A percentile compares a stretch with the other conserved stretches of the same genome.
Conservation (phyloP, 2,888 invertebrate species). For the Drosophila mimetica region DNA sequence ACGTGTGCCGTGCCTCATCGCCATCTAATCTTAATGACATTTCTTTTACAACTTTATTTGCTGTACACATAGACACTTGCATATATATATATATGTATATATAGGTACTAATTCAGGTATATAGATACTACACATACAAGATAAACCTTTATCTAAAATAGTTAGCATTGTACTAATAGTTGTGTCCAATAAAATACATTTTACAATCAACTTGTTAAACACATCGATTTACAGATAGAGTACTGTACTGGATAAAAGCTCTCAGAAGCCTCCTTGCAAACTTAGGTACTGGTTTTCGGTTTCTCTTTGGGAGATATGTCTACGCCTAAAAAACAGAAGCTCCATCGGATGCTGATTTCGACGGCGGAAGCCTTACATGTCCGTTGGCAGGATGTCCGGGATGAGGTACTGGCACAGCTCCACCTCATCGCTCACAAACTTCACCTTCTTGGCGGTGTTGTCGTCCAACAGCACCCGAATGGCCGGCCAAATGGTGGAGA, state of each 20-base stretch:
- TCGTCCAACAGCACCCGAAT: conserved; percentile 92
- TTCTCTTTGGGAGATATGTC: conserved; percentile 50
- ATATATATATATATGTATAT: conserved; percentile 46
- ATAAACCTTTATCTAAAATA: conserved; percentile 69
- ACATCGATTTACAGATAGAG: conserved; percentile 61
- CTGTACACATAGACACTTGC: conserved; percentile 39
- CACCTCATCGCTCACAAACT: conserved; percentile 89
- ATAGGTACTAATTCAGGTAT: conserved; percentile 45
- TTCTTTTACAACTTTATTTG: conserved; percentile 64
- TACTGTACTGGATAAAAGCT: conserved; percentile 60
- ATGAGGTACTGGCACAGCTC: conserved; percentile 90
- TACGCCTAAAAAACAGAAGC: conserved; percentile 53
- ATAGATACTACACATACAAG: conserved; percentile 45
- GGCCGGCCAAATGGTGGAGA: conserved; percentile 91
- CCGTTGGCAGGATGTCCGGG: conserved; percentile 90
- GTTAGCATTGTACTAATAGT: conserved; percentile 44
- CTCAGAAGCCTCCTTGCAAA: conserved; percentile 44
- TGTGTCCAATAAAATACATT: conserved; percentile 49
- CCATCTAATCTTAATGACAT: conserved; percentile 10
- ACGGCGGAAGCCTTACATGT: conserved; percentile 85
- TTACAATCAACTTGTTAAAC: conserved; percentile 59
- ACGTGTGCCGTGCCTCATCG: conserved; percentile 20
- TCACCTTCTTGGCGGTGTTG: conserved; percentile 91
- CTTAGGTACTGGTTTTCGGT: conserved; percentile 68
- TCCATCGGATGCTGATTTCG: not conserved